Evolutionary conservation across 2,797 vertebrate genomes (phyloP), one percentile per base, ranked within the genome.

Genomic region (Melanotaenia pygmaea): DNA sequence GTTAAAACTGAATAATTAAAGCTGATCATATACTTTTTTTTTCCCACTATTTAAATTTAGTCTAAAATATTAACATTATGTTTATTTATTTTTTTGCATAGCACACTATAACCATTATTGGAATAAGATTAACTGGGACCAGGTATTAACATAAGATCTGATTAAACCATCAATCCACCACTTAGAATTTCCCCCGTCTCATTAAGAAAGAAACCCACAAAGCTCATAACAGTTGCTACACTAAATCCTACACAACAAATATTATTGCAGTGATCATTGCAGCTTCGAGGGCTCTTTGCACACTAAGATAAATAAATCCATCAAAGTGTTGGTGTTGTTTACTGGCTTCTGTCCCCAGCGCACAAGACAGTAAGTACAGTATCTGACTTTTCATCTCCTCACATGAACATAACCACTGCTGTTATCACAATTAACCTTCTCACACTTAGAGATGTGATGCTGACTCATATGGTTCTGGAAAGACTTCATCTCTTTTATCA

Each of bases 371-470:
- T 20, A 43, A 43, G 40, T 43, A 34, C 32, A 34, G 32, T 34
- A 35, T 50, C 14, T 35, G 43, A 5, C 5, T 14, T 63, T 50
- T 69, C 40, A 51, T 40, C 45, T 47, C 18, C 45, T n/a, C 2
- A n/a, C 5, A 59, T 53, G n/a, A 50, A 35, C 11, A 26, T 51
- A 59, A 69, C 1, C 20, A 45, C 16, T 45, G 6, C 45, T n/a
- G 37, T 73, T 63, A 62, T 62, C 53, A 59, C 64, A 67, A 54
- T 85, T 77, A 74, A 84, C 72, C 70, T 26, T 72, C 45, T 64
- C 24, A n/a, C 32, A 38, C 54, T 6, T 5, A 56, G 43, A 59
- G 38, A 62, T 18, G 16, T 14, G 40, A 71, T 43, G 28, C 53
- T 67, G 56, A 62, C 59, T 72, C 1, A 37, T 8, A 11, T 47